Conservation (phyloP, 1,140 invertebrate genomes). For the Thaumatotibia leucotreta region DNA sequence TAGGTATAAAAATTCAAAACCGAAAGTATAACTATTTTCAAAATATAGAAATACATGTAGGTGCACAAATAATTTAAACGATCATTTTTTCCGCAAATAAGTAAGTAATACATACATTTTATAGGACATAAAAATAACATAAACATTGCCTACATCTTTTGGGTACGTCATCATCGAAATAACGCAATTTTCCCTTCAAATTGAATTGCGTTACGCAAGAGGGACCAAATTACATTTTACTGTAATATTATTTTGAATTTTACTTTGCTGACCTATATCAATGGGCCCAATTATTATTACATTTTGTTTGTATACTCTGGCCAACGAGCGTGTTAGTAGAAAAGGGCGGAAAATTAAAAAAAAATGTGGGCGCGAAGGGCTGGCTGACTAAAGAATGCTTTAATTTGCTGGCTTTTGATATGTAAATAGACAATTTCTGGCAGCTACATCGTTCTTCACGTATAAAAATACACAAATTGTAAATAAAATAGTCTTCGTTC, state of each 20-base stretch:
- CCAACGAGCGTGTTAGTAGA: no score
- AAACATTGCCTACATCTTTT: neutral
- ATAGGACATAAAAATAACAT: neutral
- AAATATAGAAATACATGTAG: neutral
- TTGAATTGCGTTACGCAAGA: neutral
- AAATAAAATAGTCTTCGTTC: no score
- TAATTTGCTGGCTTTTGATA: no score
- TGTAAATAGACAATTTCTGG: no score
- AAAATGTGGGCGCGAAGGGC: no score
- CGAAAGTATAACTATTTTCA: neutral
- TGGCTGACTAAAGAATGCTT: no score
- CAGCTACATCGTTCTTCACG: no score
- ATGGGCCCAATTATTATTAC: neutral
- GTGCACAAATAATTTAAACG: neutral
- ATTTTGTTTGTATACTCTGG: no score
- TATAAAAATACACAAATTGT: no score
- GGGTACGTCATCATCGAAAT: neutral
- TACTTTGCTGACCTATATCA: neutral
- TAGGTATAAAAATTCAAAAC: neutral
- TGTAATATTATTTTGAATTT: neutral
- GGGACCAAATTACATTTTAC: conserved; percentile 1
- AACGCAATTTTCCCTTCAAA: neutral
- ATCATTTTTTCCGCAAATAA: neutral
- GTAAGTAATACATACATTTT: neutral
- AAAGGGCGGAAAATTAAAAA: no score